Percentiles rank a stretch among this genome's conserved stretches.
Conservation (phyloP, 1,140 invertebrate genomes). For the Trichomalopsis sarcophagae region DNA sequence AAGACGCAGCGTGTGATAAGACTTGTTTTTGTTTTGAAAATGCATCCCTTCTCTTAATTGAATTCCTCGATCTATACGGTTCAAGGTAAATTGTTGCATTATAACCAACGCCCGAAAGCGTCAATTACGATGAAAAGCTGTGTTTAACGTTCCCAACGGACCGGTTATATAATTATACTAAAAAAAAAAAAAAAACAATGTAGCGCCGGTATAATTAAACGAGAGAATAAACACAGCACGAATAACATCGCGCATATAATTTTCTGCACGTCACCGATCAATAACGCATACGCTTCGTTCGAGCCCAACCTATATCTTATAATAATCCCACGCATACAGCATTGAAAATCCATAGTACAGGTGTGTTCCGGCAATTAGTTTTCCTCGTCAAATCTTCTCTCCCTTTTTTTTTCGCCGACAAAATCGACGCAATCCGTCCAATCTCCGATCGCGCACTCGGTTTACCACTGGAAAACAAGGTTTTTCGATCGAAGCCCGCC, state of each 20-base stretch:
- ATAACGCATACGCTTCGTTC: neutral
- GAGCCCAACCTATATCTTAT: too few species aligned
- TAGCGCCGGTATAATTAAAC: neutral
- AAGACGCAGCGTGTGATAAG: neutral
- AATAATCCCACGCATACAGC: too few species aligned
- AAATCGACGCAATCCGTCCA: slow-evolving; percentile 37
- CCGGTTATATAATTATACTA: neutral
- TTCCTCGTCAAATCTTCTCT: slow-evolving; percentile 24
- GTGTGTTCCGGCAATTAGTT: slow-evolving; percentile 8
- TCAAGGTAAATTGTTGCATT: too few species aligned
- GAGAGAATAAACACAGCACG: neutral
- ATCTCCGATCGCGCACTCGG: slow-evolving; percentile 16
- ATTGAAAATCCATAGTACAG: too few species aligned
- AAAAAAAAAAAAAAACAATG: neutral
- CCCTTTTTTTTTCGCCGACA: too few species aligned
- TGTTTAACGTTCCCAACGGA: neutral
- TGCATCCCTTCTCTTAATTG: too few species aligned
- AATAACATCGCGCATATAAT: neutral
- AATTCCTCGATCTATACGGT: too few species aligned
- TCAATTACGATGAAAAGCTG: neutral
- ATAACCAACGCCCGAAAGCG: too few species aligned
- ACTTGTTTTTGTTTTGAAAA: too few species aligned
- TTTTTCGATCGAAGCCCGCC: slow-evolving; percentile 5
- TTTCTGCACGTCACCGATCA: neutral
- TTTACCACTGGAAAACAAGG: slow-evolving; percentile 13